These are phyloP conservation scores for Xylota segnis DNA, from an alignment of 2,888 invertebrate genomes.

Conservation along the genomic window DNA sequence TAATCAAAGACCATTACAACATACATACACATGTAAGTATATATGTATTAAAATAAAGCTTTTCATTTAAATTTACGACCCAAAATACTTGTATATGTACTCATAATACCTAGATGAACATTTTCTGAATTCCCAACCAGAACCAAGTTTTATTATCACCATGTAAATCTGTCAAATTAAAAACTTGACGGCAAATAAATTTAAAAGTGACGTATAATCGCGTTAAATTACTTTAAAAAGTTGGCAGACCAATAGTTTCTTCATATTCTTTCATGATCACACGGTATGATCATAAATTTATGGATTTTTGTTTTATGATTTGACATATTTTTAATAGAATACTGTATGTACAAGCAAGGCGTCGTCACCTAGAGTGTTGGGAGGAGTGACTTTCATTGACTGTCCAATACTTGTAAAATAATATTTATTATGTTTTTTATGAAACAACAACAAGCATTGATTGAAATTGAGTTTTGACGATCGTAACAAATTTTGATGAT, in stretches of 20 bases:
- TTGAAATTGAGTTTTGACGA: no score
- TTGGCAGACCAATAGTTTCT: not conserved
- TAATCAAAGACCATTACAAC: not conserved
- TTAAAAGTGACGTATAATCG: not conserved
- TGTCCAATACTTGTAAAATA: no score
- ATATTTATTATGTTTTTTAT: no score
- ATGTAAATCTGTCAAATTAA: constrained; percentile 4
- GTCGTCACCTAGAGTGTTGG: no score
- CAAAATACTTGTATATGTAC: not conserved
- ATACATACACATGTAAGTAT: no score
- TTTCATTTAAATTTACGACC: not conserved
- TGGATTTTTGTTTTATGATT: not conserved
- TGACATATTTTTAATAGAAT: not conserved
- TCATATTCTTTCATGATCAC: not conserved
- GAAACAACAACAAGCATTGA: no score
- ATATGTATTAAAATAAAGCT: not conserved
- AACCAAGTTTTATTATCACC: not conserved
- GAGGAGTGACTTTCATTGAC: no score
- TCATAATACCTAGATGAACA: not conserved
- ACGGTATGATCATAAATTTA: not conserved
- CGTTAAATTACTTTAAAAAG: not conserved
- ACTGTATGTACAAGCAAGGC: no score
- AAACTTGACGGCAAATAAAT: not conserved
- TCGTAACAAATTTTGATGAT: no score
- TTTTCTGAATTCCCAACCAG: not conserved